Conservation (phyloP, 2,797 vertebrate genomes). For the Scyliorhinus canicula region DNA sequence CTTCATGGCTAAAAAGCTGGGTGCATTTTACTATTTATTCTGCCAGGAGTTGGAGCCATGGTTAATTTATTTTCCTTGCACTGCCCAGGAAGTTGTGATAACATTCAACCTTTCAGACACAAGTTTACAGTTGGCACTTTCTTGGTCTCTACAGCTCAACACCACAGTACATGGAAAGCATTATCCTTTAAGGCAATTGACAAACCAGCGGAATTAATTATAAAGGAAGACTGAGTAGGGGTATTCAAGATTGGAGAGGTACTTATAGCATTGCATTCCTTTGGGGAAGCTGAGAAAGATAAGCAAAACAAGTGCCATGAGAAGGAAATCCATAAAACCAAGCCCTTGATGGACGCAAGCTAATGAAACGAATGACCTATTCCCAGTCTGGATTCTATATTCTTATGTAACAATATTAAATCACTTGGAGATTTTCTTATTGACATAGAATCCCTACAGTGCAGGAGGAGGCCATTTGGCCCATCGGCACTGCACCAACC, state of each 20-base stretch:
- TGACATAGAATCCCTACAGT: too few relatives aligned
- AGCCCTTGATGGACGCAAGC: not conserved
- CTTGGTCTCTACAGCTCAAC: not conserved
- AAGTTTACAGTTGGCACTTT: not conserved
- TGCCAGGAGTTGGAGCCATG: not conserved
- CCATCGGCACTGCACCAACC: too few relatives aligned
- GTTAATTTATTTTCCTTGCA: not conserved
- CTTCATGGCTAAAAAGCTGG: not conserved
- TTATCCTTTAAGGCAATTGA: not conserved
- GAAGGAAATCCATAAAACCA: not conserved
- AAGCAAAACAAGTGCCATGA: too few relatives aligned
- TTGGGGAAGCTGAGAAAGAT: not conserved
- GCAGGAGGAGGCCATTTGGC: too few relatives aligned
- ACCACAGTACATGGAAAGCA: too few relatives aligned
- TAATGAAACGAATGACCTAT: not conserved
- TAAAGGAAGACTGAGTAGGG: not conserved
- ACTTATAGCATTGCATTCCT: not conserved
- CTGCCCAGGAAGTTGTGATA: not conserved
- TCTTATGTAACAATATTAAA: not conserved
- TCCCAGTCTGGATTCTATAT: not conserved
- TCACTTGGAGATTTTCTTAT: not conserved
- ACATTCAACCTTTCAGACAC: not conserved
- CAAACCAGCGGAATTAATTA: not conserved
- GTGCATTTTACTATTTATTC: not conserved
- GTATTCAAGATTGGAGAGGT: not conserved